Evolutionary conservation across 2,113 vertebrate genomes (phyloP).

Genomic region (Emydocephalus ijimae): DNA sequence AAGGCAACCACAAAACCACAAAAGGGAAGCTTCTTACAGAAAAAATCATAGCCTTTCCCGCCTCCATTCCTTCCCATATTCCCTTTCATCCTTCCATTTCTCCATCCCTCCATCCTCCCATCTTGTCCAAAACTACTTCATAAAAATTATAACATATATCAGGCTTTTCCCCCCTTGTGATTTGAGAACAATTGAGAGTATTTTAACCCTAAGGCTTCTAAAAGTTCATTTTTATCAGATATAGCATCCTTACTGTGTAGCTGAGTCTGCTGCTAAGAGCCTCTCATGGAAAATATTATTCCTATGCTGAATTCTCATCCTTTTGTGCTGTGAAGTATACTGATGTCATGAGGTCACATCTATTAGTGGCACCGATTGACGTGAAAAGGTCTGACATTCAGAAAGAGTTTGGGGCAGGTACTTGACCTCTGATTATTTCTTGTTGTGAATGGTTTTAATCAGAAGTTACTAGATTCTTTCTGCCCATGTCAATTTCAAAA

Average conservation of each 20-base stretch:
- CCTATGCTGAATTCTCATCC: background rate
- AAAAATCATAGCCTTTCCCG: background rate
- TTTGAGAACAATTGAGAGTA: background rate
- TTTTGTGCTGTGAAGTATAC: background rate
- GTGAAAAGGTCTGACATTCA: background rate
- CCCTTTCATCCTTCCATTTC: background rate
- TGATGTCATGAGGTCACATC: background rate
- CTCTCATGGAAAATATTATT: background rate
- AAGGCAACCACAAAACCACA: background rate
- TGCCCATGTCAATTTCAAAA: background rate
- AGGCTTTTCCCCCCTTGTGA: background rate
- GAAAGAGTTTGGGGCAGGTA: background rate
- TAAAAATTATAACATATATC: too few relatives aligned
- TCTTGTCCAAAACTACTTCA: background rate
- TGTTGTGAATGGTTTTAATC: background rate
- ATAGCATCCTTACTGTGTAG: background rate
- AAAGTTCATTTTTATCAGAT: background rate
- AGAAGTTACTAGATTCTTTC: background rate
- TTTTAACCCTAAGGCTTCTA: background rate
- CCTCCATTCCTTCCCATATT: background rate
- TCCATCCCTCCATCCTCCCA: background rate
- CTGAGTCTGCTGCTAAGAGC: background rate
- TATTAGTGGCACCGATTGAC: background rate
- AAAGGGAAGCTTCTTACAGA: background rate
- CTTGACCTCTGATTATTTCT: background rate